These are phyloP conservation scores for Andrena flavipes DNA, from an alignment of 2,888 invertebrate species.

Conservation along the genomic window DNA sequence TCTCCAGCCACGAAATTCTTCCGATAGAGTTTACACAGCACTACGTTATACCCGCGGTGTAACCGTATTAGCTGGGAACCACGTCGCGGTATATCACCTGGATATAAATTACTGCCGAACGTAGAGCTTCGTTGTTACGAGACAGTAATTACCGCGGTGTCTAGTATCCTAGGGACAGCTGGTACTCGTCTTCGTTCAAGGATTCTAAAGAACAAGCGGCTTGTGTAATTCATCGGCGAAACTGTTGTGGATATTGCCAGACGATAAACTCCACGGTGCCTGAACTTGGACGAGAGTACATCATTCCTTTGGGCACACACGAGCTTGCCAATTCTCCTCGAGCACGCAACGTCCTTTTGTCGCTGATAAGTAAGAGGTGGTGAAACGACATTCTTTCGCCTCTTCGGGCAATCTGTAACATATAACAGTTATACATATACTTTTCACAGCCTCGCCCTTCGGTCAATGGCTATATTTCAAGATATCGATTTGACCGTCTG, in stretches of 20 bases:
- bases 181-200: conserved; percentile 32
- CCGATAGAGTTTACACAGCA: conserved; percentile 28
- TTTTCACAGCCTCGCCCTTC: conserved; percentile 3
- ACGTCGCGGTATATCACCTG: conserved; percentile 55
- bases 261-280: neutral
- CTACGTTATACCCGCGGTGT: conserved; percentile 12
- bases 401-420: conserved; percentile 40
- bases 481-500: conserved; percentile 43
- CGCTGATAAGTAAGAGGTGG: conserved; percentile 31
- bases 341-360: conserved; percentile 29
- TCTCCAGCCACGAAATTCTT: conserved; percentile 46
- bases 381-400: conserved; percentile 34
- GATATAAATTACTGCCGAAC: conserved; percentile 62
- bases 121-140: conserved; percentile 41
- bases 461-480: conserved; percentile 34
- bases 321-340: conserved; percentile 34
- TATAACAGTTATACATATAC: conserved; percentile 39
- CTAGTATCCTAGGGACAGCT: conserved; percentile 40
- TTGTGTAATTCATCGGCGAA: conserved; percentile 45
- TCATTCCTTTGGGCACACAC: neutral
- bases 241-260: conserved; percentile 40
- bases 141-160: conserved; percentile 57
- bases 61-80: conserved; percentile 48
- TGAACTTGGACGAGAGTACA: neutral
- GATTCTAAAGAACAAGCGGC: conserved; percentile 24